Base-by-base conservation (phyloP, 2,888 invertebrate species). In the Drosophila tanythrix region DNA sequence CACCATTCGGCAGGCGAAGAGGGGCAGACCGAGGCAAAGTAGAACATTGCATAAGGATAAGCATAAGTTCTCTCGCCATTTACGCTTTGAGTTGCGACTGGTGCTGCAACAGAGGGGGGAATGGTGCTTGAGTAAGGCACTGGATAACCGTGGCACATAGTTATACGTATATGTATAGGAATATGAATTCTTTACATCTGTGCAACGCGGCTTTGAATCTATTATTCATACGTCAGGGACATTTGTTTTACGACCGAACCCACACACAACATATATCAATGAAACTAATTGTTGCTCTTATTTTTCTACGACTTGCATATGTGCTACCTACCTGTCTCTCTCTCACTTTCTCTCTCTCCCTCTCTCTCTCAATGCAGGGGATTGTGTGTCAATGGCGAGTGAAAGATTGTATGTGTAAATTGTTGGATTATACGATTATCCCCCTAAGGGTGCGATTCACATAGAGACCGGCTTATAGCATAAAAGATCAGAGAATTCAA, bases 51-150 rank as follows among this genome's bases (percentile, higher is more conserved):
- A 88, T 59, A 70, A 74, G 89, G 89, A 88, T 88, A 88, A 88
- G 76, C 89, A 86, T 84, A 83, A 83, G 83, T 79, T 84, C 75
- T 81, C 83, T 85, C 88, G 77, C 85, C 74, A 82, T 88, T 77
- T 76, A 70, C 53, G 58, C 68, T 61, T 75, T 75, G 79, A 74
- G 72, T 62, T 82, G 70, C 62, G 46, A 62, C 50, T 35, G 57
- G 33, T 51, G 59, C 35, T n/a, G 31, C 33, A 59, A 13, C 40
- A 53, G 55, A 25, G 4, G 7, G 13, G 10, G 6, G 15, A 6
- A 46, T 46, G 25, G 1, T 25, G 46, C 3, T 1, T 29, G n/a
- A 38, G 11, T 29, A 29, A 31, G 40, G 56, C 29, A 56, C 29
- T 55, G 38, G 36, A 40, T 50, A 61, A 62, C 63, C 48, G 63